Conservation (phyloP, 2,113 vertebrate species). For the Leptodactylus fuscus region DNA sequence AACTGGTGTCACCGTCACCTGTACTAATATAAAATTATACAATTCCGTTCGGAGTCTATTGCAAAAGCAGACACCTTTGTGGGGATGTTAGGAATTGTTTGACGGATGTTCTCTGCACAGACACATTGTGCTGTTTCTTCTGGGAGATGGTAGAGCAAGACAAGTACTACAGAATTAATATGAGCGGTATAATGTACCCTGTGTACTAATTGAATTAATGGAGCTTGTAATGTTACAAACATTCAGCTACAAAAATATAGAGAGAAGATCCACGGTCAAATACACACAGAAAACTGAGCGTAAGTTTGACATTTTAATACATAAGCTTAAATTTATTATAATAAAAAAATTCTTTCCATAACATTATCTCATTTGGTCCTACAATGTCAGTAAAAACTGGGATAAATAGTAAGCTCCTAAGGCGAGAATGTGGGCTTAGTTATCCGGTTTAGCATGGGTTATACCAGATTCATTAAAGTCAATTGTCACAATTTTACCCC, state of each 20-base stretch:
- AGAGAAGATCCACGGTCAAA: neutral
- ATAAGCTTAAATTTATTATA: neutral
- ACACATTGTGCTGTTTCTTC: neutral
- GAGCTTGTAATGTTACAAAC: neutral
- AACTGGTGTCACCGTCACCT: neutral
- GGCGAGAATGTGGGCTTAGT: too few species aligned
- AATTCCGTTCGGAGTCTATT: neutral
- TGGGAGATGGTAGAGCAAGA: slow-evolving; percentile 36
- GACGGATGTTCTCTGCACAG: slow-evolving; percentile 7
- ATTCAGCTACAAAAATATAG: neutral
- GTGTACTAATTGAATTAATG: slow-evolving; percentile 3
- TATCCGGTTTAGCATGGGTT: too few species aligned
- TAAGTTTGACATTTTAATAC: too few species aligned
- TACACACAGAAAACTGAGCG: neutral
- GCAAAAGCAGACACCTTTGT: neutral
- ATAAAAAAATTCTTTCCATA: neutral
- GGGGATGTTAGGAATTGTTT: slow-evolving; percentile 20
- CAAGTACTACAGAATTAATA: slow-evolving; percentile 15
- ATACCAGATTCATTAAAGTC: too few species aligned
- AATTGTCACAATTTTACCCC: neutral
- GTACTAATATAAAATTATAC: slow-evolving; percentile 16
- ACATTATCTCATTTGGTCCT: neutral
- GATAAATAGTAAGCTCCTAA: too few species aligned
- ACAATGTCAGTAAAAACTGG: too few species aligned
- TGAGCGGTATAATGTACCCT: neutral